Evolutionary conservation across 2,113 vertebrate species (phyloP).

Genomic region (Petroica traversi): DNA sequence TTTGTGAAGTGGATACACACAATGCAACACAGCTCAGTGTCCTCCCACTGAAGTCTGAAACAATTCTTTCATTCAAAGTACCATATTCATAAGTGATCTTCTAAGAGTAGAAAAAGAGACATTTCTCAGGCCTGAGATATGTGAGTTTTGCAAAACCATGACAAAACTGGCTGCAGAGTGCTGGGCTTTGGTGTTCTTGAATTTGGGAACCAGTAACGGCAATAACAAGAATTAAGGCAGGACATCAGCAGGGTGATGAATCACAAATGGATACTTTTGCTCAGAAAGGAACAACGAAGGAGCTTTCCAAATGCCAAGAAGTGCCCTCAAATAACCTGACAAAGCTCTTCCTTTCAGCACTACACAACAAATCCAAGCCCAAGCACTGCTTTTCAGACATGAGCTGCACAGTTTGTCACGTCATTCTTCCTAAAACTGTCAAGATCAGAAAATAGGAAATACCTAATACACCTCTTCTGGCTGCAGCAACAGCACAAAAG

Average conservation of each 20-base stretch:
- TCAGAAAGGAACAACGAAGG: not conserved
- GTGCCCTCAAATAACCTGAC: not conserved
- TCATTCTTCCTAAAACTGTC: not conserved
- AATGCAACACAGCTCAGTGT: not conserved
- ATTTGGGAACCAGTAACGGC: not conserved
- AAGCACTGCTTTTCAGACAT: not conserved
- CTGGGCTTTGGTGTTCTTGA: not conserved
- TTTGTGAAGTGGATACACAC: not conserved
- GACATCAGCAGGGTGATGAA: not conserved
- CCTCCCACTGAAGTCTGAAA: not conserved
- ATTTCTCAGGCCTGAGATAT: not conserved
- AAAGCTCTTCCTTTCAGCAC: not conserved
- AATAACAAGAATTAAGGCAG: not conserved
- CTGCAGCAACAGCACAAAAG: accelerated
- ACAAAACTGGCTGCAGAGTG: not conserved
- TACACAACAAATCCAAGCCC: accelerated
- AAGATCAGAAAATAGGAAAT: not conserved
- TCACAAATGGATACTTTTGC: not conserved
- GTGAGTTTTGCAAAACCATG: not conserved
- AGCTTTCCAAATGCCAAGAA: not conserved
- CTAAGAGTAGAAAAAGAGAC: not conserved
- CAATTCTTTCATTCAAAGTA: not conserved
- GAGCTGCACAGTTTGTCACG: accelerated
- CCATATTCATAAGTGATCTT: not conserved
- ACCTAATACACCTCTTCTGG: accelerated